Evolutionary conservation across 2,888 invertebrate species (phyloP), one percentile per base, ranked within the genome.

Genomic region (Helleia helle): DNA sequence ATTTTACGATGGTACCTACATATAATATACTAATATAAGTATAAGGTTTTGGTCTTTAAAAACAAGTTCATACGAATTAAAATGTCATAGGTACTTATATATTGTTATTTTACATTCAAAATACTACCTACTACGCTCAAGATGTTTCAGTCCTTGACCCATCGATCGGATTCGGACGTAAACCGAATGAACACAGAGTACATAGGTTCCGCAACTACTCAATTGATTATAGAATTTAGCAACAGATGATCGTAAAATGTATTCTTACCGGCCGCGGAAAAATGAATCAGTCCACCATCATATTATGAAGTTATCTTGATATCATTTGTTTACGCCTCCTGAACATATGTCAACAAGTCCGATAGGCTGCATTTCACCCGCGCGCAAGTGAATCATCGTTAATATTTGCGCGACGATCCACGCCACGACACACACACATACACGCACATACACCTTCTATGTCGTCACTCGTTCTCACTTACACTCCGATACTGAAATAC

Each of bases 371-470:
- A 81, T 81, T 83, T 83, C 80, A 80, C 80, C 76, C 75, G 81
- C 72, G 73, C 80, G 66, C 77, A 80, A 80, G 73, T 84, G 83
- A 84, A 77, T 84, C 83, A 84, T 80, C 81, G 80, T 81, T 81
- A 84, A 74, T 79, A 81, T 80, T 76, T 80, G 80, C 75, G 80
- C 80, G 80, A 76, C 79, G 74, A 71, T 76, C 75, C 75, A 76
- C 75, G 73, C 77, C 73, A 76, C 73, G 69, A 65, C 72, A 71
- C 71, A 69, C 72, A 55, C 72, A 55, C 55, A 53, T 50, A 68
- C 64, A 71, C 59, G 62, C 45, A 41, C 49, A 49, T 50, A 71
- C 75, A 76, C 79, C 71, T 76, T 69, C 69, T 64, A 61, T 74
- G 71, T 65, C 72, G 73, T 70, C 68, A 73, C 72, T 66, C 65